Conservation (phyloP, 1,140 invertebrate genomes). For the Sesamia nonagrioides region DNA sequence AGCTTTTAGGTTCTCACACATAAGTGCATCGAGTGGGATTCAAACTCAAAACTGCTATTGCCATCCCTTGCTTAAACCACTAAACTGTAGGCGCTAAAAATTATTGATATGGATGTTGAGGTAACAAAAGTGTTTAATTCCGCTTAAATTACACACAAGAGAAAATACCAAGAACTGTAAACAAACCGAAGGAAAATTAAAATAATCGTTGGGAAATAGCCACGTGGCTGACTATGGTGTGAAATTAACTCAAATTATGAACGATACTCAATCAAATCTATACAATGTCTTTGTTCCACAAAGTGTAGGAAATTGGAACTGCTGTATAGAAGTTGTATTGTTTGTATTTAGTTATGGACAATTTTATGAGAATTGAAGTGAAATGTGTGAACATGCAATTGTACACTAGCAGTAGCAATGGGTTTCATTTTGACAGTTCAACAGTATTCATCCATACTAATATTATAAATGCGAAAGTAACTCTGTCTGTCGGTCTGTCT, state of each 20-base stretch:
- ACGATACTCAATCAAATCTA: neutral
- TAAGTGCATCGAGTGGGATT: neutral
- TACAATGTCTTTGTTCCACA: neutral
- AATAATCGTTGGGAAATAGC: constrained; percentile 46
- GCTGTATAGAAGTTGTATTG: neutral
- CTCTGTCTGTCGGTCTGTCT: no score
- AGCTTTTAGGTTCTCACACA: no score
- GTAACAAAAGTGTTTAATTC: neutral
- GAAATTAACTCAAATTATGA: constrained; percentile 50
- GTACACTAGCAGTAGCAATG: no score
- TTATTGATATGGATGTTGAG: neutral
- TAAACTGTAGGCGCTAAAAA: neutral
- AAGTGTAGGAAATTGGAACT: neutral
- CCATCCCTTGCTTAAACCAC: neutral
- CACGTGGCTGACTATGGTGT: constrained; percentile 38
- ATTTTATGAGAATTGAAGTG: no score
- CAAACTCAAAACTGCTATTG: neutral
- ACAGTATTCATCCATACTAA: no score
- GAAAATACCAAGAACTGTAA: constrained; percentile 9
- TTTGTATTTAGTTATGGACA: no score
- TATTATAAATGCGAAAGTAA: no score
- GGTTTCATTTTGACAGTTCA: no score
- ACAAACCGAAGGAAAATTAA: constrained; percentile 33
- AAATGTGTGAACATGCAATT: no score
- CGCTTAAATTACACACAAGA: neutral